A percentile compares a stretch with the other conserved stretches of the same genome.
phyloP scores from a whole-genome alignment of 2,113 vertebrate genomes.

The Abramis brama region DNA sequence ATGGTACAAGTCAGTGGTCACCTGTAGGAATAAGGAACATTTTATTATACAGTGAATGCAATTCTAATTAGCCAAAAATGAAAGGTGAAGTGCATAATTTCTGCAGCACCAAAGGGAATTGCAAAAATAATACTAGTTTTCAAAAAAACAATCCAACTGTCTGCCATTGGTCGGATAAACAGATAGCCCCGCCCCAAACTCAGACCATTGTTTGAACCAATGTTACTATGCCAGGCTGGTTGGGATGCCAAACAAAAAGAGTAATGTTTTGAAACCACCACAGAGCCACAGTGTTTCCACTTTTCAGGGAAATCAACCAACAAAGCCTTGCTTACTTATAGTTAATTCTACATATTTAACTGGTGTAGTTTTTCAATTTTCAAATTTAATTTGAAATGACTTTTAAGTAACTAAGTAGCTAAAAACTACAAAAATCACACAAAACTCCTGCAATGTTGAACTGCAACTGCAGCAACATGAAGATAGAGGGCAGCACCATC shows the following conservation, averaged over 20 bases:
- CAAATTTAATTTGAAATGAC: background rate
- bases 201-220: background rate
- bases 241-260: background rate
- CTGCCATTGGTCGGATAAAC: background rate
- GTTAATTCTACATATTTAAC: background rate
- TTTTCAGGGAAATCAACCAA: background rate
- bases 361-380: background rate
- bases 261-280: background rate
- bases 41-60: background rate
- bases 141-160: background rate
- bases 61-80: background rate
- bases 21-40: conserved; percentile 72
- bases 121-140: background rate
- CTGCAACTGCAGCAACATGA: conserved; percentile 50
- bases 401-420: background rate
- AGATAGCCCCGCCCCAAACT: background rate
- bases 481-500: conserved; percentile 68
- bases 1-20: conserved; percentile 92
- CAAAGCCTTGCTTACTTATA: background rate
- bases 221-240: background rate
- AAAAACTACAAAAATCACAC: background rate
- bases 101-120: background rate
- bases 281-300: background rate
- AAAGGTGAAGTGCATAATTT: background rate
- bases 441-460: background rate